phyloP scores from a whole-genome alignment of 2,888 invertebrate species.

The Trisateles emortualis region DNA sequence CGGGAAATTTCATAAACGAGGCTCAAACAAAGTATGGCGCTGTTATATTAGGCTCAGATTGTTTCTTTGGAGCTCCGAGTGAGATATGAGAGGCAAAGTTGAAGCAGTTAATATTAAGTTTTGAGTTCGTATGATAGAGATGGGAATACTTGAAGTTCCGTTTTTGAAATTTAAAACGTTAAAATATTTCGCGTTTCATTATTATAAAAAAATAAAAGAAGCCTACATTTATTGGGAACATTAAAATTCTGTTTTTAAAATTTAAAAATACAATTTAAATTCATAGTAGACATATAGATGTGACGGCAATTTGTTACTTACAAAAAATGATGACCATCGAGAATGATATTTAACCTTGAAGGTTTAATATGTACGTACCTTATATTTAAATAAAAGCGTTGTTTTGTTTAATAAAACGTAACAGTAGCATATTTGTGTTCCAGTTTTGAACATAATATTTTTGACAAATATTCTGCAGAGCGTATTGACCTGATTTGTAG shows the following conservation, averaged over 20 bases:
- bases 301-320: too few species aligned
- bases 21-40: slow-evolving; percentile 18
- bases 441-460: too few species aligned
- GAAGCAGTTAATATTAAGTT: slow-evolving; percentile 40
- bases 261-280: neutral
- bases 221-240: too few species aligned
- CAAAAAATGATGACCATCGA: too few species aligned
- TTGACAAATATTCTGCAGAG: too few species aligned
- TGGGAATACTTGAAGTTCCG: slow-evolving; percentile 18
- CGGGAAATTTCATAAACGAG: slow-evolving; percentile 43
- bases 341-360: too few species aligned
- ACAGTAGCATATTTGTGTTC: too few species aligned
- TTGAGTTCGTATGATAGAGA: slow-evolving; percentile 37
- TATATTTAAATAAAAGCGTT: too few species aligned
- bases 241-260: neutral
- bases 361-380: too few species aligned
- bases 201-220: too few species aligned
- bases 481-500: too few species aligned
- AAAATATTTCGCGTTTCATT: neutral
- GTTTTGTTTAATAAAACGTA: too few species aligned
- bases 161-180: slow-evolving; percentile 2
- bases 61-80: slow-evolving; percentile 36
- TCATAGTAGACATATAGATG: neutral
- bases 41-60: slow-evolving; percentile 38
- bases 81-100: slow-evolving; percentile 39